A percentile compares a stretch with the other conserved stretches of the same genome.
phyloP scores from a whole-genome alignment of 2,888 invertebrate genomes.

The Theretra japonica region DNA sequence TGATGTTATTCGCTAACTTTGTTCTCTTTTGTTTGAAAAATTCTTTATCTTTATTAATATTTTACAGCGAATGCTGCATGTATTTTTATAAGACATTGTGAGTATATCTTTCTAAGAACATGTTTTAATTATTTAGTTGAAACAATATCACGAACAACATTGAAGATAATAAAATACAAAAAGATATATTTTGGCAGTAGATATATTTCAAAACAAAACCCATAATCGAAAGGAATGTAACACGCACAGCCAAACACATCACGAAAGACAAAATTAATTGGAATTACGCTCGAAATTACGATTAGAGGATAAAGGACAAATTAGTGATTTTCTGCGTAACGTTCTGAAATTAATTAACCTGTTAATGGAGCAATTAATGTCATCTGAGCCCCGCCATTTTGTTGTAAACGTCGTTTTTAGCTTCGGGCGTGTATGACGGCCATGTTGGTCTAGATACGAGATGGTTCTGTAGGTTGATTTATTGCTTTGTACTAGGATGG shows the following conservation, averaged over 20 bases:
- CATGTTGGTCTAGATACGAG: conserved; percentile 7
- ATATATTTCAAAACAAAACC: neutral
- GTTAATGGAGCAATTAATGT: conserved; percentile 23
- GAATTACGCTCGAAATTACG: neutral
- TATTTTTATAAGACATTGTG: too few relatives aligned
- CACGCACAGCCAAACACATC: neutral
- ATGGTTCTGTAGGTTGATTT: neutral
- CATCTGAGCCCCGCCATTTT: conserved; percentile 22
- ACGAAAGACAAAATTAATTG: neutral
- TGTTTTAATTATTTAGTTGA: too few relatives aligned
- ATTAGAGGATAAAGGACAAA: neutral
- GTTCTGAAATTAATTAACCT: conserved; percentile 20
- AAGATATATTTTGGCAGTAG: too few relatives aligned
- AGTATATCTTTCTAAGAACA: too few relatives aligned
- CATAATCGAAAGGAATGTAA: neutral
- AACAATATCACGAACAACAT: too few relatives aligned
- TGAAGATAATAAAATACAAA: too few relatives aligned
- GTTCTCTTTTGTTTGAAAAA: too few relatives aligned
- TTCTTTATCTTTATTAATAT: too few relatives aligned
- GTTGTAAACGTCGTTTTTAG: conserved; percentile 28
- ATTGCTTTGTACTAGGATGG: neutral
- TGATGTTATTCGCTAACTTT: too few relatives aligned
- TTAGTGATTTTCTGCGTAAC: neutral
- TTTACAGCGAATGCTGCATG: too few relatives aligned
- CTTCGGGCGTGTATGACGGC: neutral